phyloP scores from a whole-genome alignment of 2,888 invertebrate species.

The Scaeva pyrastri region DNA sequence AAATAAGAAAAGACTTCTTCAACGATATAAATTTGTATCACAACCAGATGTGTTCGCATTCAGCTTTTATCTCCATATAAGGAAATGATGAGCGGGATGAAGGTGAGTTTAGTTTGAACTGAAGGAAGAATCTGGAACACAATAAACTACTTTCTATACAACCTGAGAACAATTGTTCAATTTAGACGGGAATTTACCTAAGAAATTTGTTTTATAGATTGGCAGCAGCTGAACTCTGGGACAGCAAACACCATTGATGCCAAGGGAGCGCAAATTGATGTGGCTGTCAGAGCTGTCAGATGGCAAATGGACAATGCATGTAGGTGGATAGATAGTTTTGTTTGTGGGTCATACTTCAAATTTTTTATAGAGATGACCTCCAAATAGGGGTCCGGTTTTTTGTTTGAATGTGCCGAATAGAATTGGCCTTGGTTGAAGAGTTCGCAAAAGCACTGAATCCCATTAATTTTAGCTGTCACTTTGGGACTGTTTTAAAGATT shows the following conservation, averaged over 20 bases:
- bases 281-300: slow-evolving; percentile 50
- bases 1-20: slow-evolving; percentile 14
- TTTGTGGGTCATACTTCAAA: slow-evolving; percentile 67
- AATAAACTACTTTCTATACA: slow-evolving; percentile 63
- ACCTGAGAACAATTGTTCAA: slow-evolving; percentile 68
- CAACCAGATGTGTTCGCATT: slow-evolving; percentile 23
- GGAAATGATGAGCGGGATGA: slow-evolving; percentile 18
- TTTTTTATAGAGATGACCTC: slow-evolving; percentile 56
- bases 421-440: neutral
- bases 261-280: slow-evolving; percentile 55
- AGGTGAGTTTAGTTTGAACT: neutral
- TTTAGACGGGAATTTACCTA: slow-evolving; percentile 34
- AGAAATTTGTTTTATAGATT: slow-evolving; percentile 67
- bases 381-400: slow-evolving; percentile 34
- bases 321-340: slow-evolving; percentile 60
- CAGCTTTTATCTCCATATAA: slow-evolving; percentile 1
- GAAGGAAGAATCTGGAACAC: slow-evolving; percentile 56
- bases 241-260: slow-evolving; percentile 47
- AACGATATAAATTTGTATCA: slow-evolving; percentile 22
- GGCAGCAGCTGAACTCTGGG: slow-evolving; percentile 63
- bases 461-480: no score
- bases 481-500: no score
- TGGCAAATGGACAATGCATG: slow-evolving; percentile 69
- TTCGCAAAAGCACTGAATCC: no score
- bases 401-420: slow-evolving; percentile 58